Percentiles rank a stretch among this genome's conserved stretches.
phyloP scores from a whole-genome alignment of 2,888 invertebrate genomes.

The Thymelicus acteon region DNA sequence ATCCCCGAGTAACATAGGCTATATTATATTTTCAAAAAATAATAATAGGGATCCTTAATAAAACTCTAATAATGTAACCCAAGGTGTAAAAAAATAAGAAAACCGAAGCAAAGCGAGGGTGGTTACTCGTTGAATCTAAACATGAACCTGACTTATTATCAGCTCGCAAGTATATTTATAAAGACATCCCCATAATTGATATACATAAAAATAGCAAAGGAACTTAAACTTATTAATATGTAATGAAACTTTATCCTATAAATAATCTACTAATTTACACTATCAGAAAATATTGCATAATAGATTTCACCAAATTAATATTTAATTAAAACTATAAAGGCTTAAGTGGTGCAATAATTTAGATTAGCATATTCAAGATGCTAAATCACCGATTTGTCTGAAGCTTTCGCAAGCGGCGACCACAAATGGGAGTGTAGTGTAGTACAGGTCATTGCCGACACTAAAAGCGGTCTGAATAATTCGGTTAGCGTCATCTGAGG shows the following conservation, averaged over 20 bases:
- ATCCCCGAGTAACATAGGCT: too few relatives aligned
- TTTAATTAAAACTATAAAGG: conserved; percentile 35
- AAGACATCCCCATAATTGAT: too few relatives aligned
- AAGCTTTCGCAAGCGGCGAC: conserved; percentile 66
- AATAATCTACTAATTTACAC: background rate
- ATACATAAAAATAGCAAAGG: too few relatives aligned
- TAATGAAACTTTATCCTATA: background rate
- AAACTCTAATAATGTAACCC: too few relatives aligned
- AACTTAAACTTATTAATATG: too few relatives aligned
- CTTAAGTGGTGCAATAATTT: conserved; percentile 36
- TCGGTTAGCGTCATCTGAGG: conserved; percentile 64
- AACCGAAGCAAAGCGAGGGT: too few relatives aligned
- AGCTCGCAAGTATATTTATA: too few relatives aligned
- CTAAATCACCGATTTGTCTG: conserved; percentile 48
- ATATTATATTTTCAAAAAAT: too few relatives aligned
- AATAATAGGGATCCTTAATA: too few relatives aligned
- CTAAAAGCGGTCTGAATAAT: conserved; percentile 52
- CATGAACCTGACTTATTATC: too few relatives aligned
- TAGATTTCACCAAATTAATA: conserved; percentile 30
- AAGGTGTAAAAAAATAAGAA: too few relatives aligned
- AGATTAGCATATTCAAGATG: conserved; percentile 40
- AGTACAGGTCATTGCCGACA: conserved; percentile 72
- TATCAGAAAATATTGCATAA: conserved; percentile 18
- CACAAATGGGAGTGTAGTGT: conserved; percentile 60
- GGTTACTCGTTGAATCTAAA: too few relatives aligned